phyloP scores from a whole-genome alignment of 2,113 vertebrate genomes.

The Stigmatopora argus region DNA sequence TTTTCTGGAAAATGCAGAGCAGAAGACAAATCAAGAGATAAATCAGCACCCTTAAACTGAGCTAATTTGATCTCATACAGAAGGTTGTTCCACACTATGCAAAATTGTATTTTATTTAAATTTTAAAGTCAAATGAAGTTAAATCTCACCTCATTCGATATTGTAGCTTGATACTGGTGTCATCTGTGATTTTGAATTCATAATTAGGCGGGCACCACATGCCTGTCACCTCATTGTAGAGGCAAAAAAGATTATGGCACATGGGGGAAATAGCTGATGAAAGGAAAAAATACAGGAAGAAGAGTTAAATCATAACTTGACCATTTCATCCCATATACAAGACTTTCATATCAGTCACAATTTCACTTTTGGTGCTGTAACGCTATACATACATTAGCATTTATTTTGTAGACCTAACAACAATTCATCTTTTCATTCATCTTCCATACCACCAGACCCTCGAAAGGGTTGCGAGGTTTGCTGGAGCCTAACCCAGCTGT shows the following conservation, averaged over 20 bases:
- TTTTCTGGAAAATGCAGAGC: too few species aligned
- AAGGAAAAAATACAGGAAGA: background rate
- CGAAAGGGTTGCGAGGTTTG: too few species aligned
- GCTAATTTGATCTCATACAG: too few species aligned
- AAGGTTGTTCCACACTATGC: too few species aligned
- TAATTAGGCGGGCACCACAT: slow-evolving; percentile 89
- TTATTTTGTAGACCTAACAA: too few species aligned
- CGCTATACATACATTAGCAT: too few species aligned
- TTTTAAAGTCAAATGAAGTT: background rate
- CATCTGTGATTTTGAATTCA: slow-evolving; percentile 80
- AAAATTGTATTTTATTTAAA: too few species aligned
- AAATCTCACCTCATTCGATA: slow-evolving; percentile 89
- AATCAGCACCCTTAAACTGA: too few species aligned
- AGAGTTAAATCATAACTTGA: background rate
- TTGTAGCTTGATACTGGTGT: slow-evolving; percentile 76
- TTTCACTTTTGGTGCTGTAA: background rate
- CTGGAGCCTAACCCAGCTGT: too few species aligned
- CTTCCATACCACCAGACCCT: too few species aligned
- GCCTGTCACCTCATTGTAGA: slow-evolving; percentile 77
- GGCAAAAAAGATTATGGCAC: slow-evolving; percentile 89
- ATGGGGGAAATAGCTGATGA: slow-evolving; percentile 85
- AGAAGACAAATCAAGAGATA: too few species aligned
- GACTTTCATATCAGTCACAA: background rate
- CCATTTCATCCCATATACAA: background rate
- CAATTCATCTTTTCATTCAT: too few species aligned